Base-by-base conservation (phyloP, 1,140 invertebrate species). In the Lordiphosa collinella region DNA sequence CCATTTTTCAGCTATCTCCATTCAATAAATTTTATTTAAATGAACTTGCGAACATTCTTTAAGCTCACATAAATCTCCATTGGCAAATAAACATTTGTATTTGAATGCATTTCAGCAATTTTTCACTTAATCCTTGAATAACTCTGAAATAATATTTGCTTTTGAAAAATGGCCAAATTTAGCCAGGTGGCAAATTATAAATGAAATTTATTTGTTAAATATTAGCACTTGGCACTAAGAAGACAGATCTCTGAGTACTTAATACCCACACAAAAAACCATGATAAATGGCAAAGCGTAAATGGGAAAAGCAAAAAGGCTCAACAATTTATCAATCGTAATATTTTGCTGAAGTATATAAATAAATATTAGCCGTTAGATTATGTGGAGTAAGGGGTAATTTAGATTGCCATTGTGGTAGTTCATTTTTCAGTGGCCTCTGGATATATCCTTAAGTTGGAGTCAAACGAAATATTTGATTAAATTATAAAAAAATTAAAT, bases 11-110 rank as follows among this genome's bases (percentile, higher is more conserved):
- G 11, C 5, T 22, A 44, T 4, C 7, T 44, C 22, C 12, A 44
- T 44, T 44, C 10, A 49, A 50, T 38, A 25, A 36, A 13, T 37
- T 10, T 29, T 48, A 49, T 58, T 57, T 57, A 66, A 72, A 62
- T 74, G 13, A 38, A 58, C 36, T 11, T 44, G 41, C 6, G 31
- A 38, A 16, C 2, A 3, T 37, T 57, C 38, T 50, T 51, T 6
- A 14, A 57, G 55, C 25, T 29, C 25, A 35, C 36, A 72, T 78
- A 72, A 67, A 78, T 76, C 56, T 72, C 49, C 57, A 72, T 76
- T 78, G 37, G n/a, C 4, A 47, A 9, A 16, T 14, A 32, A 14
- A 34, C 10, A 34, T 16, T 14, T 46, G 14, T 46, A 14, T 48
- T n/a, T 18, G 55, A 47, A 37, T 57, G 66, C 65, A 48, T 66